These are phyloP conservation scores for Lomographa bimaculata DNA, from an alignment of 2,888 invertebrate genomes.

Conservation along the genomic window DNA sequence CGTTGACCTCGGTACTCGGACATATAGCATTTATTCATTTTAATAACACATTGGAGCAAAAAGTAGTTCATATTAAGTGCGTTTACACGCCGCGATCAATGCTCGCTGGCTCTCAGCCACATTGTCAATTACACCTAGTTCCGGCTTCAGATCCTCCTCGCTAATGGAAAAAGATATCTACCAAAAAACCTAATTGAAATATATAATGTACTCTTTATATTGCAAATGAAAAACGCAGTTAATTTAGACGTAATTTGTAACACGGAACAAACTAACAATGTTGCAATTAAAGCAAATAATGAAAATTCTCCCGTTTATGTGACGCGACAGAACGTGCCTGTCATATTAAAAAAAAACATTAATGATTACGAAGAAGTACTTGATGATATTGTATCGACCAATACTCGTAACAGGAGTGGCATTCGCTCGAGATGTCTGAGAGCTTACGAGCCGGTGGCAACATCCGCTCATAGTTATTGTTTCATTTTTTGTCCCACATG, in stretches of 20 bases:
- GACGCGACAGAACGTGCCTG: constrained; percentile 8
- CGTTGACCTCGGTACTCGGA: constrained; percentile 75
- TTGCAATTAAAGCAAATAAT: constrained; percentile 36
- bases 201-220: constrained; percentile 56
- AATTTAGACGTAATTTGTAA: constrained; percentile 36
- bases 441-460: constrained; percentile 45
- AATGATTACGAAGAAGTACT: constrained; percentile 12
- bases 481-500: constrained; percentile 59
- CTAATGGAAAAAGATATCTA: constrained; percentile 57
- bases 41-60: constrained; percentile 69
- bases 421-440: constrained; percentile 25
- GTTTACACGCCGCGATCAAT: constrained; percentile 51
- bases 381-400: constrained; percentile 14
- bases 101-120: constrained; percentile 27
- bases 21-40: constrained; percentile 72
- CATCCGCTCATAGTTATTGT: constrained; percentile 48
- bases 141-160: constrained; percentile 76
- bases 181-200: constrained; percentile 66
- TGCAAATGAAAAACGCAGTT: constrained; percentile 44
- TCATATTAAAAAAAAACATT: constrained; percentile 11
- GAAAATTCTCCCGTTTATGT: constrained; percentile 11
- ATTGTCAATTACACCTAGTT: constrained; percentile 71
- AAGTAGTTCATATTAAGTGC: constrained; percentile 69
- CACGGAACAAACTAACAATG: constrained; percentile 42
- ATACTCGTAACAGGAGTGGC: constrained; percentile 33